Base-by-base conservation (phyloP, 2,888 invertebrate species). In the Malacosoma neustria region DNA sequence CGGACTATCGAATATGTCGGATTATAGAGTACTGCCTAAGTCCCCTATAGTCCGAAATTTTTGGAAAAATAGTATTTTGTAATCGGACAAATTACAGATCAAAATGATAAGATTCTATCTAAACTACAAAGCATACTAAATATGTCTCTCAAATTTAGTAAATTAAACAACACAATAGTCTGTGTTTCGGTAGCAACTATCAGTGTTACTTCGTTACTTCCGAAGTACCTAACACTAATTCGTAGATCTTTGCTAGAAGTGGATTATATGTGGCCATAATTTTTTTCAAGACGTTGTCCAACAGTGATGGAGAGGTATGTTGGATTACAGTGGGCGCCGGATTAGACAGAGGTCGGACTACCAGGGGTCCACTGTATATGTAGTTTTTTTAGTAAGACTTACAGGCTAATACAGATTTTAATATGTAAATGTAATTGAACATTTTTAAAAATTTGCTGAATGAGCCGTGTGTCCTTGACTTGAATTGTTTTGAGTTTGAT, bases 61-160 rank as follows among this genome's bases (percentile, higher is more conserved):
- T 22, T 22, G 5, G n/a, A 7, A 3, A 22, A 22, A 22, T 5
- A 22, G 22, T 22, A 22, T 9, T 9, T 22, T 22, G 22, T 22
- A 22, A 22, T 12, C n/a, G 33, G 40, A 49, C 39, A 39, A 41
- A 11, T 12, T 32, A 14, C 30, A 29, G 39, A 37, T 15, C 15
- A 15, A 22, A 22, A 9, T 22, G 7, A 22, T 22, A 22, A 22
- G 7, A 22, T 22, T 5, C 22, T 22, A 22, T 22, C 4, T 22
- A 2, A 22, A 3, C 3, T 22, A 22, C 22, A 22, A 22, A 22
- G 5, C 22, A 22, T 22, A 22, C 22, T 2, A 22, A 5, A 22
- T 22, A 22, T 22, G 22, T n/a, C n/a, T 22, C 9, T 22, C 6
- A 9, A 22, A 22, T 22, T 22, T 4, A 6, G 22, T 22, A 4